Conservation (phyloP, 1,140 invertebrate genomes). For the Cotesia typhae region DNA sequence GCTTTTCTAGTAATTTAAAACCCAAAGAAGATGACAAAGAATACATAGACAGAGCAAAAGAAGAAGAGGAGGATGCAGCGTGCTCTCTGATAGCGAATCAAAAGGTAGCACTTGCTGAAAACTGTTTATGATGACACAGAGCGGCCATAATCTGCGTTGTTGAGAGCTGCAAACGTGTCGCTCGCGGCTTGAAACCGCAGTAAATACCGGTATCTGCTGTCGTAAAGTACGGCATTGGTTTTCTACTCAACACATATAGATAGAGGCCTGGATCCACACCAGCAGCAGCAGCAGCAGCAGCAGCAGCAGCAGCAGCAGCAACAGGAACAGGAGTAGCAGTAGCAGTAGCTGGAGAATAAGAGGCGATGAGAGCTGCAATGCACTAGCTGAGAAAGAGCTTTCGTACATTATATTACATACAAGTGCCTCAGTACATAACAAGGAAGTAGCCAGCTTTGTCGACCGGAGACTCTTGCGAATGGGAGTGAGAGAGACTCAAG, state of each 20-base stretch:
- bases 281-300: no score
- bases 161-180: conserved; percentile 45
- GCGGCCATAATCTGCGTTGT: conserved; percentile 37
- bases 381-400: conserved; percentile 13
- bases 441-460: conserved; percentile 19
- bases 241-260: conserved; percentile 37
- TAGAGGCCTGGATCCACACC: background rate
- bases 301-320: no score
- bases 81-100: conserved; percentile 27
- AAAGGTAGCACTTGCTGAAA: conserved; percentile 35
- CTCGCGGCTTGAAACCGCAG: conserved; percentile 34
- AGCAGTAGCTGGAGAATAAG: background rate
- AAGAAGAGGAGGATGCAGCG: no score
- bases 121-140: conserved; percentile 38
- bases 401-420: conserved; percentile 7
- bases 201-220: conserved; percentile 53
- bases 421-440: conserved; percentile 22
- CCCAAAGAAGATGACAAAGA: background rate
- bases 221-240: conserved; percentile 55
- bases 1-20: no score
- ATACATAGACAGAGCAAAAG: background rate
- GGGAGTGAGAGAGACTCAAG: background rate
- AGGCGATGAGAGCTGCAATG: conserved; percentile 3
- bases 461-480: background rate
- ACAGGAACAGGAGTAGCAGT: no score